These are phyloP conservation scores for Cyclophora albipunctata DNA, from an alignment of 2,888 invertebrate genomes.

Conservation along the genomic window DNA sequence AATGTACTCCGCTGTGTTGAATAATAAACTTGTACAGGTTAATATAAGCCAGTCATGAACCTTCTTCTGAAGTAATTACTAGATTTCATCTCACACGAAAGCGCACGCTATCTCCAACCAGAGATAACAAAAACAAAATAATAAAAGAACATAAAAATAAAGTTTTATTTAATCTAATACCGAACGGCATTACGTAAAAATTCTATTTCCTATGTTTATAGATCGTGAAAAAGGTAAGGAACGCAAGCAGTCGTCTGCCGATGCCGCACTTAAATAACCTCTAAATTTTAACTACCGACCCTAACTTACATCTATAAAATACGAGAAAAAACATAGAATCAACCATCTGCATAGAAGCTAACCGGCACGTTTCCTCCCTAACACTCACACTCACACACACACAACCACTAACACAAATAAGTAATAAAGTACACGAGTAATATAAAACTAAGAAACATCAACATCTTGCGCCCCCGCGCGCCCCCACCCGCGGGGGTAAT, in stretches of 20 bases:
- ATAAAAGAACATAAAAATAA: too few species aligned
- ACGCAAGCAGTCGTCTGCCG: slow-evolving; percentile 14
- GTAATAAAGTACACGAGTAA: slow-evolving; percentile 73
- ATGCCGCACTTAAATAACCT: slow-evolving; percentile 22
- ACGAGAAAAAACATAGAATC: slow-evolving; percentile 22
- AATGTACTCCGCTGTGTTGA: too few species aligned
- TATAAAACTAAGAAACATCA: slow-evolving; percentile 77
- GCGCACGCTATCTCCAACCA: too few species aligned
- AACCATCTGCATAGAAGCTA: slow-evolving; percentile 63
- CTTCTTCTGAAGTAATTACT: too few species aligned
- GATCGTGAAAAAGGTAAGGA: slow-evolving; percentile 22
- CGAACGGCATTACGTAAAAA: slow-evolving; percentile 17
- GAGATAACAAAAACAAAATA: too few species aligned
- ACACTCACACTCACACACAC: slow-evolving; percentile 40
- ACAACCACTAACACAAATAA: slow-evolving; percentile 66
- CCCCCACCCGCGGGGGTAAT: slow-evolving; percentile 51
- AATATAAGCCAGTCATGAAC: too few species aligned
- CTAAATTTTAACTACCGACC: slow-evolving; percentile 24
- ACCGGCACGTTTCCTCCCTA: slow-evolving; percentile 34
- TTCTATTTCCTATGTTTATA: slow-evolving; percentile 25
- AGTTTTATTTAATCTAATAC: too few species aligned
- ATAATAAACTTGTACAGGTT: too few species aligned
- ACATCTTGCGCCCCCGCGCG: slow-evolving; percentile 58
- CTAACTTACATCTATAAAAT: slow-evolving; percentile 25
- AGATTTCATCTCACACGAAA: too few species aligned